Percentiles rank a stretch among this genome's conserved stretches.
phyloP scores from a whole-genome alignment of 2,113 vertebrate species.

The Martes martes region DNA sequence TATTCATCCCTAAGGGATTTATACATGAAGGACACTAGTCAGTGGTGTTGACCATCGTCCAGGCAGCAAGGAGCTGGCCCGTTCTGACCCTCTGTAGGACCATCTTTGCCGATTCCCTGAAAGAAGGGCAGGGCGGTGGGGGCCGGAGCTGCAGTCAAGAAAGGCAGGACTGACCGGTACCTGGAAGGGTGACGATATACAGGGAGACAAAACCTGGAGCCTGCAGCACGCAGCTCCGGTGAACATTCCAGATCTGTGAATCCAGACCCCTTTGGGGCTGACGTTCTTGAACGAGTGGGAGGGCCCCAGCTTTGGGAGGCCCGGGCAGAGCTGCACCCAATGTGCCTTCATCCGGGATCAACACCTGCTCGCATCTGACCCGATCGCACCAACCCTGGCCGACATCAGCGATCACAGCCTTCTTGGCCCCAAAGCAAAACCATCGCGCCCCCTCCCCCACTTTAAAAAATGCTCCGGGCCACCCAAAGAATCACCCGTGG shows the following conservation, averaged over 20 bases:
- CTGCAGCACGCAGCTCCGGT: fast-evolving
- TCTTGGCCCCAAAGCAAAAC: background rate
- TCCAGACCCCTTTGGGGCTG: background rate
- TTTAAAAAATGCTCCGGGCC: background rate
- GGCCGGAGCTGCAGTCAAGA: background rate
- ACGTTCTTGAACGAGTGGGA: background rate
- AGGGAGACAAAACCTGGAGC: background rate
- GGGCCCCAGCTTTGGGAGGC: background rate
- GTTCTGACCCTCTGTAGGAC: background rate
- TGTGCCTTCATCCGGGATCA: background rate
- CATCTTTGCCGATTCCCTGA: background rate
- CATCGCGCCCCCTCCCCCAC: fast-evolving
- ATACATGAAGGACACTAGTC: background rate
- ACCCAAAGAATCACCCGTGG: background rate
- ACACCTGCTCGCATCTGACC: background rate
- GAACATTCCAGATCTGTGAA: background rate
- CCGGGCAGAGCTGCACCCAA: background rate
- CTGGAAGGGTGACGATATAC: background rate
- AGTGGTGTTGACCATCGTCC: background rate
- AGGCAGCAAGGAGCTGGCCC: background rate
- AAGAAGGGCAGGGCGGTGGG: background rate
- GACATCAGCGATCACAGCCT: background rate
- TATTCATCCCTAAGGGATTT: constrained; percentile 42
- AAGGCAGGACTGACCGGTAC: fast-evolving
- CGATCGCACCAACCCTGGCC: background rate